A percentile compares a stretch with the other conserved stretches of the same genome.
Conservation (phyloP, 2,113 vertebrate genomes). For the Leucoraja erinaceus region DNA sequence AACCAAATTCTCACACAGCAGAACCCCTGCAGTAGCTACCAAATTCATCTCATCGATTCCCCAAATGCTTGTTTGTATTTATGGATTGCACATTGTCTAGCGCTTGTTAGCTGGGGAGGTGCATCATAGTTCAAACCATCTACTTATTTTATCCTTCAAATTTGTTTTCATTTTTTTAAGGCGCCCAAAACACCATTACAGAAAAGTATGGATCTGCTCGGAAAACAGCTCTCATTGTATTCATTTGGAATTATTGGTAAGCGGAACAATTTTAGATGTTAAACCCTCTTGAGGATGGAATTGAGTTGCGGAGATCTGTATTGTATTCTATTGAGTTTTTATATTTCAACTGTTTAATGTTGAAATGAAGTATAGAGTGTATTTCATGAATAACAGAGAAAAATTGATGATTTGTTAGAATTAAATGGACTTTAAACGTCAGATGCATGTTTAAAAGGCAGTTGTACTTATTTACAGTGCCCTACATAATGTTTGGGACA, state of each 20-base stretch:
- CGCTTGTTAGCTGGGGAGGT: too few species aligned
- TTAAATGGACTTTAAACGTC: background rate
- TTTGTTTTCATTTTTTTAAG: constrained; percentile 53
- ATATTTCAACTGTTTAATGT: background rate
- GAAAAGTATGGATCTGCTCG: constrained; percentile 97
- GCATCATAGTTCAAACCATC: background rate
- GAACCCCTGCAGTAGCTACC: too few species aligned
- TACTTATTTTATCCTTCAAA: constrained; percentile 40
- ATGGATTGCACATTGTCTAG: too few species aligned
- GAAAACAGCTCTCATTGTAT: constrained; percentile 94
- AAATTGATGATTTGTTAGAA: background rate
- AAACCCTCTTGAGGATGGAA: background rate
- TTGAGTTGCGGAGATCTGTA: background rate
- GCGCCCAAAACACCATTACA: constrained; percentile 93
- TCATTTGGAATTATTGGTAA: constrained; percentile 95
- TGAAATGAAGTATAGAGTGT: background rate
- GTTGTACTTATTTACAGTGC: background rate
- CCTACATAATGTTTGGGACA: too few species aligned
- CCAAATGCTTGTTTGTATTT: too few species aligned
- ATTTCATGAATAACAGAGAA: background rate
- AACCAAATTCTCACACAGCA: too few species aligned
- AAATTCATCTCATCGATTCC: too few species aligned
- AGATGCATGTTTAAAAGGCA: background rate
- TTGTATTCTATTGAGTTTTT: background rate
- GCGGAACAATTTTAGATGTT: constrained; percentile 22